phyloP scores from a whole-genome alignment of 2,888 invertebrate genomes.

The Neoitamus cyanurus region DNA sequence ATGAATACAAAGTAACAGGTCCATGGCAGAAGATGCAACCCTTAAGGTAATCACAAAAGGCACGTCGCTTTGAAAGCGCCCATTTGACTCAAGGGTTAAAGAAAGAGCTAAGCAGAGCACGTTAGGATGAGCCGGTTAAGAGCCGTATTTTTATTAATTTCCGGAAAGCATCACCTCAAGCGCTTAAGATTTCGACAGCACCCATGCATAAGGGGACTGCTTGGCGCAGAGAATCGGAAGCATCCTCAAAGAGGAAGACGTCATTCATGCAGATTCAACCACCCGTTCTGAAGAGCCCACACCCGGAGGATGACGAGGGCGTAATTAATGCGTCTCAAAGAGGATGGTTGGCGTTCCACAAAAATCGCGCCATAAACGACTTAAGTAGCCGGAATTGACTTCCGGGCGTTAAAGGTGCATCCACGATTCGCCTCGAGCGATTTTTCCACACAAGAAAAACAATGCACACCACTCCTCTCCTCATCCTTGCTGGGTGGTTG shows the following conservation, averaged over 20 bases:
- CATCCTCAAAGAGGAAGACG: conserved; percentile 6
- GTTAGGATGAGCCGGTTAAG: neutral
- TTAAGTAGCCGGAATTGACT: conserved; percentile 20
- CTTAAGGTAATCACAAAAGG: neutral
- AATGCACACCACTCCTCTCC: neutral
- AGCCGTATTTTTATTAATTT: conserved; percentile 56
- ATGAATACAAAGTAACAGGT: neutral
- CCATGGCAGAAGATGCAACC: neutral
- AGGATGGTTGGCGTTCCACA: neutral
- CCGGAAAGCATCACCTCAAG: conserved; percentile 55
- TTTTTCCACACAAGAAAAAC: neutral
- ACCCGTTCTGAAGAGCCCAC: neutral
- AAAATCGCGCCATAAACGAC: neutral
- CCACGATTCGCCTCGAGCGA: neutral
- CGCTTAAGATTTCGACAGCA: conserved; percentile 2
- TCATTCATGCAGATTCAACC: neutral
- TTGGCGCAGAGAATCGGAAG: neutral
- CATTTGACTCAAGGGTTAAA: conserved; percentile 5
- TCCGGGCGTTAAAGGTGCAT: conserved; percentile 13
- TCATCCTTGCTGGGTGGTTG: neutral
- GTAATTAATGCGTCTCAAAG: conserved; percentile 21
- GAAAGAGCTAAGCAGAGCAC: neutral
- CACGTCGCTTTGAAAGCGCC: neutral
- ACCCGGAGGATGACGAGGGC: neutral
- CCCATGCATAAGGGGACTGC: neutral